A percentile compares a stretch with the other conserved stretches of the same genome.
phyloP scores from a whole-genome alignment of 2,888 invertebrate species.

The Chalcis sispes region DNA sequence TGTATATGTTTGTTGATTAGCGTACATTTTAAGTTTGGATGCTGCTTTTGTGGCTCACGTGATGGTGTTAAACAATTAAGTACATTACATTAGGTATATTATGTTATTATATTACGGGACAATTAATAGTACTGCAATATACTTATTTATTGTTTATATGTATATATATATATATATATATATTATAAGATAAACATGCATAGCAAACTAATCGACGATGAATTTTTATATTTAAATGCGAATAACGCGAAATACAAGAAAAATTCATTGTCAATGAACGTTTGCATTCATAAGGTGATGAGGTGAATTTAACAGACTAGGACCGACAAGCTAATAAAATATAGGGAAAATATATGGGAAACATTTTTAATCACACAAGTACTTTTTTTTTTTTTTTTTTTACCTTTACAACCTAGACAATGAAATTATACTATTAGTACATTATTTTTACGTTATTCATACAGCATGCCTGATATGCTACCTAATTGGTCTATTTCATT shows the following conservation, averaged over 20 bases:
- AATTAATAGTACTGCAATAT: slow-evolving; percentile 42
- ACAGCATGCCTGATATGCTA: slow-evolving; percentile 47
- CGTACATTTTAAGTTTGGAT: slow-evolving; percentile 54
- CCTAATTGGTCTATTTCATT: slow-evolving; percentile 3
- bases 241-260: slow-evolving; percentile 2
- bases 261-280: slow-evolving; percentile 52
- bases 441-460: slow-evolving; percentile 5
- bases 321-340: slow-evolving; percentile 42
- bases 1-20: slow-evolving; percentile 72
- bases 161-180: no score
- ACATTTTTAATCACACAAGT: slow-evolving; percentile 13
- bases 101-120: slow-evolving; percentile 38
- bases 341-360: slow-evolving; percentile 6
- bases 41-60: slow-evolving; percentile 55
- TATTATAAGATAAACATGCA: slow-evolving; percentile 50
- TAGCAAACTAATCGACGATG: slow-evolving; percentile 52
- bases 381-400: slow-evolving; percentile 9
- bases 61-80: slow-evolving; percentile 45
- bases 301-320: slow-evolving; percentile 33
- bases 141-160: slow-evolving; percentile 37
- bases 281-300: slow-evolving; percentile 40
- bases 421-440: slow-evolving; percentile 9
- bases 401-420: slow-evolving; percentile 37
- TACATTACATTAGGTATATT: slow-evolving; percentile 33
- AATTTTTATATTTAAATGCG: slow-evolving; percentile 32